Evolutionary conservation across 92 coral and sea anemone species (phyloP).

Genomic region (Epizoanthus ramosus): DNA sequence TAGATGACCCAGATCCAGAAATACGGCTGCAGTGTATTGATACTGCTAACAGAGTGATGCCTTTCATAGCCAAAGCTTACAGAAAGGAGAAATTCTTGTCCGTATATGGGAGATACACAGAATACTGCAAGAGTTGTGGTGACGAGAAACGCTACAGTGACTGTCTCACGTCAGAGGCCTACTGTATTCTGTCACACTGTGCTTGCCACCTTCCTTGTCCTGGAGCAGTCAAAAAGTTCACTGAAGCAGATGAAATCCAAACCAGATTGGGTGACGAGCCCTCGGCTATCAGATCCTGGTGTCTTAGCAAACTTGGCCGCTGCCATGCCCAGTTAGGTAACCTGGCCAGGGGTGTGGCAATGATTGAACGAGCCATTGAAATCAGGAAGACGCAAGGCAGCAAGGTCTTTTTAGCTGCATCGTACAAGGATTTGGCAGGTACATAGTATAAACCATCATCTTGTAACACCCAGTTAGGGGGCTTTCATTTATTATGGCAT

Average conservation of each 20-base stretch:
- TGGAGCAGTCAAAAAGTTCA: conserved; percentile 80
- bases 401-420: conserved; percentile 71
- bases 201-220: conserved; percentile 97
- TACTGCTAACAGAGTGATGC: conserved; percentile 70
- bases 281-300: conserved; percentile 71
- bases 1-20: conserved; percentile 76
- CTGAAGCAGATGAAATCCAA: conserved; percentile 80
- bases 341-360: conserved; percentile 62
- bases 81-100: conserved; percentile 82
- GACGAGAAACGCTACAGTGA: conserved; percentile 83
- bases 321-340: conserved; percentile 72
- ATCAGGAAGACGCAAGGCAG: conserved; percentile 66
- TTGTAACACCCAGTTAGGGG: too few relatives aligned
- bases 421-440: conserved; percentile 93
- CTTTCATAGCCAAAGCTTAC: conserved; percentile 80
- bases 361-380: conserved; percentile 75
- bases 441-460: not conserved
- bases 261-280: conserved; percentile 73
- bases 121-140: conserved; percentile 62
- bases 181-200: conserved; percentile 89
- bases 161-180: conserved; percentile 86
- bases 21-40: conserved; percentile 70
- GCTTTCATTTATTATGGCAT: too few relatives aligned
- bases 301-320: conserved; percentile 89
- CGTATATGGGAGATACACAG: conserved; percentile 69